These are phyloP conservation scores for Lasaia peninsularis DNA, from an alignment of 1,140 invertebrate species.

Conservation along the genomic window DNA sequence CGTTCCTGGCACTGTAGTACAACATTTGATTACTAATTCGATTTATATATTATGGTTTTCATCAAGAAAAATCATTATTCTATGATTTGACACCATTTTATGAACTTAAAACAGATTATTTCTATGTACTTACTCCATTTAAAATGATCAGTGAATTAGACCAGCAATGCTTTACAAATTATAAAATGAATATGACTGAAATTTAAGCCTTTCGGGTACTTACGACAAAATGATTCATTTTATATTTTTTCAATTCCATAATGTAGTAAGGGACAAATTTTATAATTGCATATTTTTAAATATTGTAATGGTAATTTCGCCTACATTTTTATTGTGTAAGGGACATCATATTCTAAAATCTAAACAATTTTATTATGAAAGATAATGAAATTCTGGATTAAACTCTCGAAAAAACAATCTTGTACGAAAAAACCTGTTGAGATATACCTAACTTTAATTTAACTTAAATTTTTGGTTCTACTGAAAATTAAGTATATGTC, in stretches of 20 bases:
- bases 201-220: constrained; percentile 3
- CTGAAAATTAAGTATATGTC: background rate
- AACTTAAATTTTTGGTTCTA: background rate
- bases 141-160: constrained; percentile 6
- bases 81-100: background rate
- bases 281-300: background rate
- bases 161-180: constrained; percentile 5
- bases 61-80: too few relatives aligned
- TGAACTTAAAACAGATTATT: background rate
- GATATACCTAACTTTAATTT: background rate
- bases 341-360: background rate
- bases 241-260: constrained; percentile 9
- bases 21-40: too few relatives aligned
- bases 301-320: background rate
- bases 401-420: background rate
- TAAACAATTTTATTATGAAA: background rate
- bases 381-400: background rate
- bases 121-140: constrained; percentile 5
- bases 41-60: too few relatives aligned
- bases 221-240: constrained; percentile 9
- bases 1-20: too few relatives aligned
- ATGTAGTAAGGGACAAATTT: background rate
- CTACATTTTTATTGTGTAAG: background rate
- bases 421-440: background rate
- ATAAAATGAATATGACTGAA: background rate